Evolutionary conservation across 2,113 vertebrate species (phyloP), one percentile per base, ranked within the genome.

Genomic region (Sakesphorus luctuosus): DNA sequence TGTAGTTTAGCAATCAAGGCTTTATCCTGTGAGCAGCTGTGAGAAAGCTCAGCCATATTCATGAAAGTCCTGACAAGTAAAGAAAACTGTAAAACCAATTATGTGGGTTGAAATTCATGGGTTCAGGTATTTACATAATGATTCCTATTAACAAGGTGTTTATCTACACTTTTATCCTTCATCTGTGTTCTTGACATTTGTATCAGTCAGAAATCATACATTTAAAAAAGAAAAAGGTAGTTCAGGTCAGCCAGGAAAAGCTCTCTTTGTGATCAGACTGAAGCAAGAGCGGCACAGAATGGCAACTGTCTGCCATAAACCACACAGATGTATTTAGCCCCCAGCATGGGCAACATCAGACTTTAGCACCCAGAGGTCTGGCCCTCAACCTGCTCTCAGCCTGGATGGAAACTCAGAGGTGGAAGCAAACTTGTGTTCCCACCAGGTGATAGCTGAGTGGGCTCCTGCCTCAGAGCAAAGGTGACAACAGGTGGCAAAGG

Each of bases 391-490:
- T 8, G 16, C 1, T 4, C 46, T 46, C 56, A 50, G 46, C 33
- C 49, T 11, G 3, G 14, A 19, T 80, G 62, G 47, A 63, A 72
- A 47, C 0, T 2, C 49, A 46, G 23, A 72, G 25, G n/a, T 4
- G 5, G 43, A 68, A 58, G 40, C 49, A 56, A 40, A 8, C 5
- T 69, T 0, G 0, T 2, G 3, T 9, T 80, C 23, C 55, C 63
- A 43, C 11, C 80, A 46, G 4, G 3, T 2, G 33, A 84, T 3
- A 38, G 49, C 53, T 23, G 53, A 44, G 49, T 0, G 0, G 10
- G n/a, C n/a, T 72, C 13, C 0, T 9, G 49, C 53, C 21, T 8
- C 44, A 56, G 15, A 77, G 36, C 16, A 67, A 78, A 78, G n/a
- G 56, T 38, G 20, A 49, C 9, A 6, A 1, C 0, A 0, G 36